Evolutionary conservation across 2,797 vertebrate species (phyloP), one percentile per base, ranked within the genome.

Genomic region (Champsocephalus gunnari): DNA sequence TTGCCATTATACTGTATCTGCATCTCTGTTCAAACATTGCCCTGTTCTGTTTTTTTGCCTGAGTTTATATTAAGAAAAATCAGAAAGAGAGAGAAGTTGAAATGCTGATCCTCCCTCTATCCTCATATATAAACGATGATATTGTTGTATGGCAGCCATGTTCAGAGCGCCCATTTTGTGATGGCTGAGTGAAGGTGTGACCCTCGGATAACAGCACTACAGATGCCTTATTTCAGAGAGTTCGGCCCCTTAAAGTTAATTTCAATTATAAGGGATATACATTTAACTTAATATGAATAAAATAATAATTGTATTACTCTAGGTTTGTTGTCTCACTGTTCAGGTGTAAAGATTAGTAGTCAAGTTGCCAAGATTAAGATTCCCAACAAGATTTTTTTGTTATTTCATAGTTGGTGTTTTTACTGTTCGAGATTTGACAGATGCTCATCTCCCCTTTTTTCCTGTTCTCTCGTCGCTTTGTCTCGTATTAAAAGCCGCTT

Each of bases 191-290:
- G 80, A 80, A 72, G 16, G 69, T 60, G 61, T 75, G 64, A 71
- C 67, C 75, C 49, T 79, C 66, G 67, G 77, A 80, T 75, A 67
- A 81, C 74, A 76, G 72, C 82, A 87, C 91, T 91, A 85, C 91
- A 89, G 91, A 92, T 93, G 94, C 94, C 94, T 95, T 95, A 92
- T 83, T 79, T 85, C 65, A 84, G 73, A 67, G 84, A 83, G 79
- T 78, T 89, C 74, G 54, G 6, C 68, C 82, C 57, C 55, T 81
- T 81, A 12, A 80, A 24, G 83, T 67, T 66, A 55, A 80, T 45
- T 48, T 65, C 66, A 54, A 74, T 74, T 45, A 56, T 83, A 90
- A 88, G 21, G 56, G 77, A 79, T 83, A 80, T 81, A 83, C 57
- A 80, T 75, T 75, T 65, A 76, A 58, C 51, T 66, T 77, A 9